Percentiles rank a stretch among this genome's conserved stretches.
These are phyloP conservation scores for Ancistrus triradiatus DNA, from an alignment of 2,113 vertebrate genomes.

Conservation along the genomic window DNA sequence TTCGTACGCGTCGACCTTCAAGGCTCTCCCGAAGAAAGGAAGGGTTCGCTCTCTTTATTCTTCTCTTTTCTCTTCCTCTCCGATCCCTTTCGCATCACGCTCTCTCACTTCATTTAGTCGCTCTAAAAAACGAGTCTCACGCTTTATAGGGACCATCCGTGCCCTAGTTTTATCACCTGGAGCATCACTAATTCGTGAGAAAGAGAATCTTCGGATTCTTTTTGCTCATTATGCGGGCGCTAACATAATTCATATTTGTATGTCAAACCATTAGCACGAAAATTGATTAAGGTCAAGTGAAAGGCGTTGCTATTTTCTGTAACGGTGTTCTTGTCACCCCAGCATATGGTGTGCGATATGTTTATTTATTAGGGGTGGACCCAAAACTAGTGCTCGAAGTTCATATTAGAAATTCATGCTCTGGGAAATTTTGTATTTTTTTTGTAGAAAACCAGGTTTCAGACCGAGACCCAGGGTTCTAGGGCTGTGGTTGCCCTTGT, in stretches of 20 bases:
- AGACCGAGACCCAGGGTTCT: too few relatives aligned
- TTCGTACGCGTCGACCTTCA: slow-evolving; percentile 73
- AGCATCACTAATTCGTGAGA: slow-evolving; percentile 5
- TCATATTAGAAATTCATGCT: too few relatives aligned
- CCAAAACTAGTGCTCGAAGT: too few relatives aligned
- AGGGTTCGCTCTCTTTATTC: slow-evolving; percentile 30
- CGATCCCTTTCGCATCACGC: not conserved
- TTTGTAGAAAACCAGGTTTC: too few relatives aligned
- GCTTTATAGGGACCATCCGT: not conserved
- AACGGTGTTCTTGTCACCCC: too few relatives aligned
- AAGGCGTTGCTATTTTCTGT: not conserved
- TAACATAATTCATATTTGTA: slow-evolving; percentile 22
- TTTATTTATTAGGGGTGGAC: too few relatives aligned
- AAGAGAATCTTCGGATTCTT: slow-evolving; percentile 7
- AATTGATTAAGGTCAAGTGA: slow-evolving; percentile 21
- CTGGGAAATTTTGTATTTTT: too few relatives aligned
- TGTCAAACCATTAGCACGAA: not conserved
- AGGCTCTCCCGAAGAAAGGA: slow-evolving; percentile 57
- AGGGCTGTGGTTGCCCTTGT: too few relatives aligned
- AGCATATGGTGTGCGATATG: too few relatives aligned
- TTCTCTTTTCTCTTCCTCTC: not conserved
- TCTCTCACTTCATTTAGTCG: not conserved
- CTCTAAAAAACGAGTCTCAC: not conserved
- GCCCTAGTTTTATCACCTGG: not conserved
- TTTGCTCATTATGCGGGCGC: not conserved